Conservation (phyloP, 1,140 invertebrate species). For the Drosophila triauraria region DNA sequence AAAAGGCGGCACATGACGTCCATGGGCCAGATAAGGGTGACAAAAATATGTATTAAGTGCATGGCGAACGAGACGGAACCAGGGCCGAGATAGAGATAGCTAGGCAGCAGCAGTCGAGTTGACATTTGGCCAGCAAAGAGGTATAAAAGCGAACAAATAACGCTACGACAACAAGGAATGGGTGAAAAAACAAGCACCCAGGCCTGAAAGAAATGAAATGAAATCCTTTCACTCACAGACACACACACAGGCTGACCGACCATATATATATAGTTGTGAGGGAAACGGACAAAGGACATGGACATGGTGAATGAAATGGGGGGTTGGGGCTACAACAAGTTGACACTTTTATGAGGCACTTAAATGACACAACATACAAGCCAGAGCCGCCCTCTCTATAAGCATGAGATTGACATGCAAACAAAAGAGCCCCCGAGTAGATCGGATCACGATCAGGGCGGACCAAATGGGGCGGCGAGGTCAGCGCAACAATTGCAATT, state of each 20-base stretch:
- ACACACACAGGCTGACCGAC: conserved; percentile 8
- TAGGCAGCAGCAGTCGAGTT: conserved; percentile 32
- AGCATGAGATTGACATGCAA: conserved; percentile 73
- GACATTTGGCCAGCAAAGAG: conserved; percentile 61
- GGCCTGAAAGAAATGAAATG: conserved; percentile 72
- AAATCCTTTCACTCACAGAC: conserved; percentile 68
- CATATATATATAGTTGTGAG: conserved; percentile 31
- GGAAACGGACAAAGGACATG: conserved; percentile 40
- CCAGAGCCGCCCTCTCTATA: conserved; percentile 44
- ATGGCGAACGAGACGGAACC: conserved; percentile 31
- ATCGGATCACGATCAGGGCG: conserved; percentile 18
- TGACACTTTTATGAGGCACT: conserved; percentile 83
- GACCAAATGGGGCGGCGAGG: conserved; percentile 10
- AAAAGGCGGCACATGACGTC: conserved; percentile 61
- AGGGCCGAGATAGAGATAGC: conserved; percentile 23
- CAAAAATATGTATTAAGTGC: conserved; percentile 83
- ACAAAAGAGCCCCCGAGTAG: conserved; percentile 40
- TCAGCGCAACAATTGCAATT: conserved; percentile 73
- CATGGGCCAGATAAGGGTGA: conserved; percentile 79
- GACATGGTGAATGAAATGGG: conserved; percentile 21
- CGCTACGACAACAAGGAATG: conserved; percentile 21
- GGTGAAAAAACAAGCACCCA: conserved; percentile 28
- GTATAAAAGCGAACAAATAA: conserved; percentile 74
- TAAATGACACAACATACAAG: conserved; percentile 78
- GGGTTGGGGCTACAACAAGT: conserved; percentile 63